Evolutionary conservation across 2,797 vertebrate species (phyloP), one percentile per base, ranked within the genome.

Genomic region (Etheostoma nigrum): DNA sequence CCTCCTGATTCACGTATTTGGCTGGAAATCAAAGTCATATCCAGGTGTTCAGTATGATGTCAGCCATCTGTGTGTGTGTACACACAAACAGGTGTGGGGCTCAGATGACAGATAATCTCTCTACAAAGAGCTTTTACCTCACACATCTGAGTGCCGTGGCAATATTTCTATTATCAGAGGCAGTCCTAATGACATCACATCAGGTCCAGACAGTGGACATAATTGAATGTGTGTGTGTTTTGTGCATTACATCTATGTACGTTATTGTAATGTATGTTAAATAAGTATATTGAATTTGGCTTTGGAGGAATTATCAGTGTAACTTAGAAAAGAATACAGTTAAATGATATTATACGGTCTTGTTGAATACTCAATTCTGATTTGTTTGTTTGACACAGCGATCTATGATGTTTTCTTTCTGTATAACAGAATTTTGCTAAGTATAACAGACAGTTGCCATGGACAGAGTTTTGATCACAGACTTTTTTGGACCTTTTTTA

Each of bases 1-100:
- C 83, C 88, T 84, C 81, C 84, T 80, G 80, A 84, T 91, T 93
- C 88, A 91, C 86, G 79, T 85, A 76, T 92, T 90, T 93, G 93
- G 93, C 91, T 87, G 81, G 73, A 89, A 93, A 92, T 93, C 91
- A 92, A 93, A 92, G 91, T 84, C 86, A 52, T n/a, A 81, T 92
- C 89, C 91, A 94, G 92, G 93, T 93, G 91, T 91, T 84, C 66
- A 19, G 72, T 64, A 76, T 90, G 90, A 92, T 91, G 92, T 93
- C 92, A 92, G 87, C 89, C 91, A 92, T 91, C 91, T 92, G 91
- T 69, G 85, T 90, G 84, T 90, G 85, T 89, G 72, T 82, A 82
- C 68, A 84, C 81, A 84, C 87, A 92, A 86, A 91, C 91, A 94
- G 92, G 91, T 93, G 91, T 93, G 87, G 79, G 74, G 75, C 81